Percentiles rank a stretch among this genome's conserved stretches.
These are phyloP conservation scores for Apolygus lucorum DNA, from an alignment of 1,140 invertebrate species.

Conservation along the genomic window DNA sequence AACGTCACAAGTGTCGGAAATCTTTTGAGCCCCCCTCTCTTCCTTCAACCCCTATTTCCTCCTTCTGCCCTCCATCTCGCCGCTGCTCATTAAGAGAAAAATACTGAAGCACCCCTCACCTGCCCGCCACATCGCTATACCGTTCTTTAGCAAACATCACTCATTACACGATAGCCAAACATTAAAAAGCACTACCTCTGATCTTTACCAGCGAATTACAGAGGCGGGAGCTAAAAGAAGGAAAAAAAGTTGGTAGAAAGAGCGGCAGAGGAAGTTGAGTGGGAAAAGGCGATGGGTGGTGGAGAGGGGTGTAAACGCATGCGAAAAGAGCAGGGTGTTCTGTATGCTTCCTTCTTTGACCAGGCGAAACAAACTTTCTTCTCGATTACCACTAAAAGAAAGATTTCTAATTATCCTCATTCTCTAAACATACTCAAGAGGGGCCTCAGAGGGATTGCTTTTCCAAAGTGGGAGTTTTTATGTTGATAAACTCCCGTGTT, in stretches of 20 bases:
- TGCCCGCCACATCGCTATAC: neutral
- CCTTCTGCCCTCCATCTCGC: neutral
- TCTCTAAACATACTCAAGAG: neutral
- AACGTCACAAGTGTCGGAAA: conserved; percentile 1
- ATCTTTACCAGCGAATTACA: conserved; percentile 18
- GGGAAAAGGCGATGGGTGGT: too few relatives aligned
- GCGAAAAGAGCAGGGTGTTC: neutral
- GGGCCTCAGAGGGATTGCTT: too few relatives aligned
- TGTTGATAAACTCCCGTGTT: too few relatives aligned
- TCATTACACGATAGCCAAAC: conserved; percentile 23
- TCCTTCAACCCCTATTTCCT: neutral
- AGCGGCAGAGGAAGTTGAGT: neutral
- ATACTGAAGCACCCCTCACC: neutral
- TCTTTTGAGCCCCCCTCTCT: neutral
- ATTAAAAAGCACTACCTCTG: conserved; percentile 20
- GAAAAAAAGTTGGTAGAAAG: neutral
- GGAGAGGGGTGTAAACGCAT: neutral
- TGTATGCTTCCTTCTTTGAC: conserved; percentile 4
- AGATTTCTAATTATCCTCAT: conserved; percentile 17
- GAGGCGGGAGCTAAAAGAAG: neutral
- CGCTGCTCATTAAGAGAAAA: conserved; percentile 10
- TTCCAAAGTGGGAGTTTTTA: too few relatives aligned
- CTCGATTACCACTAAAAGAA: conserved; percentile 9
- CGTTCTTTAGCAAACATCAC: conserved; percentile 13
- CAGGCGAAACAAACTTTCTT: neutral